Conservation (phyloP, 2,113 vertebrate species). For the Gulo gulo region DNA sequence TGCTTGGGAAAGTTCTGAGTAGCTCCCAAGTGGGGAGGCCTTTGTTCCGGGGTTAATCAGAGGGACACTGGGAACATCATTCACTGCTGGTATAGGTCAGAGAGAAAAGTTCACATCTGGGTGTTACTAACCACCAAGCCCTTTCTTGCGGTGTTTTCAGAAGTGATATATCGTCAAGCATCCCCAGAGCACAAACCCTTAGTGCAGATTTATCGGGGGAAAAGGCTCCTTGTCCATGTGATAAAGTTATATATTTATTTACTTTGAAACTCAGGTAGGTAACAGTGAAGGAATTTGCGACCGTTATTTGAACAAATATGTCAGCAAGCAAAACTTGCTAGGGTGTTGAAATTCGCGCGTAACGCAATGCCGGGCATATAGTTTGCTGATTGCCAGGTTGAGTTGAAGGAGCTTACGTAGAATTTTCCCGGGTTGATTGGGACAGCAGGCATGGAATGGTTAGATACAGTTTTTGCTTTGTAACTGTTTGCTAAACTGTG, state of each 20-base stretch:
- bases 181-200: slow-evolving; percentile 38
- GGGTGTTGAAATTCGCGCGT: not conserved
- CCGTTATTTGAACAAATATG: not conserved
- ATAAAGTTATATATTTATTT: slow-evolving; percentile 75
- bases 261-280: slow-evolving; percentile 63
- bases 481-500: not conserved
- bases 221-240: slow-evolving; percentile 78
- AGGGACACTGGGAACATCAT: slow-evolving; percentile 33
- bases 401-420: not conserved
- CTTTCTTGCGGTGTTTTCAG: slow-evolving; percentile 63
- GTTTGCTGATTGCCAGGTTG: not conserved
- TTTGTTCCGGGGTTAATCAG: slow-evolving; percentile 76
- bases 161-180: slow-evolving; percentile 62
- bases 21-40: slow-evolving; percentile 65
- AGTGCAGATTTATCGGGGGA: slow-evolving; percentile 65
- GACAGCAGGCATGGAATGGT: not conserved
- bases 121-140: slow-evolving; percentile 56
- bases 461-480: not conserved
- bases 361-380: not conserved
- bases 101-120: slow-evolving; percentile 74
- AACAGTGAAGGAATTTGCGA: slow-evolving; percentile 13
- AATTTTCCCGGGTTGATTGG: not conserved
- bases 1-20: slow-evolving; percentile 78
- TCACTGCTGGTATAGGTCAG: slow-evolving; percentile 68
- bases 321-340: not conserved